A percentile compares a stretch with the other conserved stretches of the same genome.
Evolutionary conservation across 1,140 invertebrate species (phyloP).

Genomic region (Monomorium pharaonis): DNA sequence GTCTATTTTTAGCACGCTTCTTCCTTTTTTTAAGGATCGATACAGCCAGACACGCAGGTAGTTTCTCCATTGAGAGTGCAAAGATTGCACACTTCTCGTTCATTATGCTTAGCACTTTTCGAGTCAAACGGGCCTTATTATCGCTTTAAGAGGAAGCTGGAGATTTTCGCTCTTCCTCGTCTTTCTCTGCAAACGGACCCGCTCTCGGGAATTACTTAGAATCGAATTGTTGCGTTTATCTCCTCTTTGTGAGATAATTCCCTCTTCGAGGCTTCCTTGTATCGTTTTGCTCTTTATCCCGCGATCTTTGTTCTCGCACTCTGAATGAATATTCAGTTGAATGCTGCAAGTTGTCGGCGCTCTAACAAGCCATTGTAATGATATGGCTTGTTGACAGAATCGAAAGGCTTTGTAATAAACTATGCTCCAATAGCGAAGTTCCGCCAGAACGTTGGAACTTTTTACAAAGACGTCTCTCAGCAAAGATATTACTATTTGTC

Average conservation of each 20-base stretch:
- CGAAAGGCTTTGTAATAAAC: conserved; percentile 20
- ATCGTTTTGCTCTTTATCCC: conserved; percentile 22
- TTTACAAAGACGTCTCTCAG: background rate
- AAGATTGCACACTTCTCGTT: background rate
- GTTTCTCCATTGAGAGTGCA: background rate
- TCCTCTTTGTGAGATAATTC: conserved; percentile 39
- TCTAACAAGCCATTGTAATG: conserved; percentile 24
- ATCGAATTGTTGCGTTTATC: conserved; percentile 44
- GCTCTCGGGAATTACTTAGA: conserved; percentile 44
- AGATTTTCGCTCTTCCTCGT: conserved; percentile 25
- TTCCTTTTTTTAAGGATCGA: background rate
- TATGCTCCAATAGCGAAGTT: background rate
- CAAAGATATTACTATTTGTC: background rate
- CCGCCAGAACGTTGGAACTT: background rate
- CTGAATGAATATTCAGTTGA: conserved; percentile 10
- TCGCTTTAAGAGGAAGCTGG: conserved; percentile 21
- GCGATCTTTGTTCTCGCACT: conserved; percentile 15
- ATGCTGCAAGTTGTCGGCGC: conserved; percentile 2
- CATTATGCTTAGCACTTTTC: conserved; percentile 7
- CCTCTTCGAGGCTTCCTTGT: conserved; percentile 10
- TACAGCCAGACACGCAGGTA: background rate
- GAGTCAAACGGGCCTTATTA: conserved; percentile 27
- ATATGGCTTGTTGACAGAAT: background rate
- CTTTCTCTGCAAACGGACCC: conserved; percentile 12
- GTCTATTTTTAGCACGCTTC: background rate